These are phyloP conservation scores for Eubasilissa regina DNA, from an alignment of 1,140 invertebrate species.

Conservation along the genomic window DNA sequence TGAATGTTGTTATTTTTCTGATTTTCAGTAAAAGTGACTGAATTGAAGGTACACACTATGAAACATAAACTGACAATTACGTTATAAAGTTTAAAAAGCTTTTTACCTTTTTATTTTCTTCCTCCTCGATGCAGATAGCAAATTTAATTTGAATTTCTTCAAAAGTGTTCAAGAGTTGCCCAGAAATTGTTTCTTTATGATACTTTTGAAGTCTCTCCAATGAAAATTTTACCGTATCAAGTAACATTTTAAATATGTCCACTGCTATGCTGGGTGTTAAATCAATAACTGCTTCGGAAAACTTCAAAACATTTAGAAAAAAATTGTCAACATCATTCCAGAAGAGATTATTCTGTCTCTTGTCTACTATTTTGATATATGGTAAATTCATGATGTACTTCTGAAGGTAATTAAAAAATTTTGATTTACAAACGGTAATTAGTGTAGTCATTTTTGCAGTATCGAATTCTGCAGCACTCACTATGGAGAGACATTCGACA, in stretches of 20 bases:
- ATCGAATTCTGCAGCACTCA: slow-evolving; percentile 60
- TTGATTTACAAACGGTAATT: slow-evolving; percentile 63
- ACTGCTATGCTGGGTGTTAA: slow-evolving; percentile 65
- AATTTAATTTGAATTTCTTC: slow-evolving; percentile 63
- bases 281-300: slow-evolving; percentile 64
- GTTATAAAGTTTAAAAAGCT: not conserved
- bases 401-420: slow-evolving; percentile 63
- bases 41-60: no score
- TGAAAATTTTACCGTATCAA: slow-evolving; percentile 64
- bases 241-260: slow-evolving; percentile 61
- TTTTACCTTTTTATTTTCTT: slow-evolving; percentile 61
- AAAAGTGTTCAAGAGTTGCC: slow-evolving; percentile 62
- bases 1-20: no score
- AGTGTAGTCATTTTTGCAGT: slow-evolving; percentile 65
- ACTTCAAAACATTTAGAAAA: slow-evolving; percentile 65
- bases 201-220: slow-evolving; percentile 64
- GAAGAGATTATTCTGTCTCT: slow-evolving; percentile 57
- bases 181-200: slow-evolving; percentile 63
- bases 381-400: slow-evolving; percentile 65
- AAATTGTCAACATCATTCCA: slow-evolving; percentile 67
- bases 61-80: not conserved
- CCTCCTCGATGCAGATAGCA: slow-evolving; percentile 61
- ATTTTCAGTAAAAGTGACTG: no score
- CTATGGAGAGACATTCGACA: not conserved
- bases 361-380: slow-evolving; percentile 51